These are phyloP conservation scores for Ceriagrion tenellum DNA, from an alignment of 2,888 invertebrate species.

Conservation along the genomic window DNA sequence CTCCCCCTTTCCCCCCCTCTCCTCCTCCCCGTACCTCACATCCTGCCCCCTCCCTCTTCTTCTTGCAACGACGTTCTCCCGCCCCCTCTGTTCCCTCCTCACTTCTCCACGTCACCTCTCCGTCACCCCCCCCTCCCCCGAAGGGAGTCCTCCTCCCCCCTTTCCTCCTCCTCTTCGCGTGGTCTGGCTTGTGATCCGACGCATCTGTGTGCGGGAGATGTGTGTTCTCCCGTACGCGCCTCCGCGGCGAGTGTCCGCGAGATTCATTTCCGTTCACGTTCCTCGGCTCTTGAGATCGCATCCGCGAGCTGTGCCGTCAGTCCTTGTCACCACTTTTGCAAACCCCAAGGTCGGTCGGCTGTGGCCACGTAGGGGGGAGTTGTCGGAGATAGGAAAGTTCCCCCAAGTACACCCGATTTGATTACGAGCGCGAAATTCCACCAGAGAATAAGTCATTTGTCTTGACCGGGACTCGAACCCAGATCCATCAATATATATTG, in stretches of 20 bases:
- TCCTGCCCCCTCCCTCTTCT: neutral
- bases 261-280: neutral
- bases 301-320: neutral
- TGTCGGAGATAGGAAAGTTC: neutral
- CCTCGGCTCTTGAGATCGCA: neutral
- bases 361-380: neutral
- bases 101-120: neutral
- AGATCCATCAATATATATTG: no score
- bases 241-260: neutral
- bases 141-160: neutral
- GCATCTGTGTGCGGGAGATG: neutral
- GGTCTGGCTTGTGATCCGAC: neutral
- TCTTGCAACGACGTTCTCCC: neutral
- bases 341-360: neutral
- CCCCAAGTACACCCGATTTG: neutral
- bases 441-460: no score
- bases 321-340: constrained; percentile 24
- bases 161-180: neutral
- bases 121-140: neutral
- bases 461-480: no score
- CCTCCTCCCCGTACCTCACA: constrained; percentile 13
- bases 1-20: neutral
- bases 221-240: neutral
- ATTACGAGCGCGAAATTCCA: no score
- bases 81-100: neutral